Evolutionary conservation across 2,888 invertebrate genomes (phyloP), one percentile per base, ranked within the genome.

Genomic region (Blastobasis lacticolella): DNA sequence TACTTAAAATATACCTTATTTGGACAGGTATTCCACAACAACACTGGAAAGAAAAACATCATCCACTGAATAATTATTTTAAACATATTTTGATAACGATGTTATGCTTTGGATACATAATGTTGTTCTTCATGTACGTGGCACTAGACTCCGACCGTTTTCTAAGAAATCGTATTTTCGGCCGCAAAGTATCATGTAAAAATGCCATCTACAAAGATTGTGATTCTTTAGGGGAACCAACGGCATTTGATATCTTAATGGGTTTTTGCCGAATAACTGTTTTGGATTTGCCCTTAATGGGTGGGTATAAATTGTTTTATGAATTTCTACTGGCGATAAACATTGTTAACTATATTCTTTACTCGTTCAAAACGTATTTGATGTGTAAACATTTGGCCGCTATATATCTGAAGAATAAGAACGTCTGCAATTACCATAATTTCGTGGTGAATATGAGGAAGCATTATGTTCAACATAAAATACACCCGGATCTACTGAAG

Each of bases 371-470:
- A 23, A 23, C 23, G 23, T 23, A 23, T 23, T 23, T 70, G 49
- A 69, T 72, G 58, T 54, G 68, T 4, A 59, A 56, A 46, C 61
- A 73, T 46, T 55, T 81, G 4, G 69, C 75, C 1, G 66, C 66
- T 10, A 55, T 80, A 36, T 80, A 82, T 57, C 62, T 82, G 3
- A 70, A 62, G 38, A 64, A 69, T 40, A 71, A 62, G 45, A 64
- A 70, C 37, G 47, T 61, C 40, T 60, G 66, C 5, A 72, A 75
- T 43, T 84, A 72, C 58, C 76, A 79, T 56, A 66, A 63, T 41
- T 79, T 81, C 56, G 81, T 81, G 1, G 55, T 58, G 0, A 75
- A 75, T 49, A 56, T 83, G 1, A 75, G 68, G 23, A 63, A 56
- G 2, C 75, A 71, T 61, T 84, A 77, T 49, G 52, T 61, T 10